Conservation (phyloP, 2,888 invertebrate species). For the Gibbula magus region DNA sequence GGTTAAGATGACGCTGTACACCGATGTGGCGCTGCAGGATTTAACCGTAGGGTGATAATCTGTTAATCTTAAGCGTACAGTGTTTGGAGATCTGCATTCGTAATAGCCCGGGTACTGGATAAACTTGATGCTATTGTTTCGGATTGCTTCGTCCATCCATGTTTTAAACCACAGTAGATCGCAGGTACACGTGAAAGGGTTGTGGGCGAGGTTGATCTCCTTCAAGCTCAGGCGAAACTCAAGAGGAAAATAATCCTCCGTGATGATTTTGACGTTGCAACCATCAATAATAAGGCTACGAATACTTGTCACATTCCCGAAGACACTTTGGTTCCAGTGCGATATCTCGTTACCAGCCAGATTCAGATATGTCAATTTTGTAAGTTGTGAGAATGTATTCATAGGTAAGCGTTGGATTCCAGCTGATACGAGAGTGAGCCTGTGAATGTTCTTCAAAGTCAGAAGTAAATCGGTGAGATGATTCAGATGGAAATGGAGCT, state of each 20-base stretch:
- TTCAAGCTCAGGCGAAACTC: conserved; percentile 75
- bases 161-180: conserved; percentile 92
- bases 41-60: not conserved
- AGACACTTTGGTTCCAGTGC: not conserved
- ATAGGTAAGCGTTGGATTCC: not conserved
- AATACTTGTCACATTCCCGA: not conserved
- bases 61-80: not conserved
- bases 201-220: conserved; percentile 83
- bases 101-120: not conserved
- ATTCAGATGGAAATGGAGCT: not conserved
- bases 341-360: not conserved
- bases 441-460: not conserved
- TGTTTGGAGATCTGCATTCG: not conserved
- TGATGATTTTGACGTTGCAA: not conserved
- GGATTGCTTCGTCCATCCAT: conserved; percentile 82
- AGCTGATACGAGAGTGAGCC: not conserved
- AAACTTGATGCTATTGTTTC: not conserved
- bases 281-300: not conserved
- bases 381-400: not conserved
- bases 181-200: conserved; percentile 91
- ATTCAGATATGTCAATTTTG: not conserved
- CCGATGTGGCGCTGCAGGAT: not conserved
- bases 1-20: not conserved
- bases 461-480: not conserved
- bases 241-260: not conserved